Evolutionary conservation across 2,113 vertebrate species (phyloP).

Genomic region (Neolamprologus longior): DNA sequence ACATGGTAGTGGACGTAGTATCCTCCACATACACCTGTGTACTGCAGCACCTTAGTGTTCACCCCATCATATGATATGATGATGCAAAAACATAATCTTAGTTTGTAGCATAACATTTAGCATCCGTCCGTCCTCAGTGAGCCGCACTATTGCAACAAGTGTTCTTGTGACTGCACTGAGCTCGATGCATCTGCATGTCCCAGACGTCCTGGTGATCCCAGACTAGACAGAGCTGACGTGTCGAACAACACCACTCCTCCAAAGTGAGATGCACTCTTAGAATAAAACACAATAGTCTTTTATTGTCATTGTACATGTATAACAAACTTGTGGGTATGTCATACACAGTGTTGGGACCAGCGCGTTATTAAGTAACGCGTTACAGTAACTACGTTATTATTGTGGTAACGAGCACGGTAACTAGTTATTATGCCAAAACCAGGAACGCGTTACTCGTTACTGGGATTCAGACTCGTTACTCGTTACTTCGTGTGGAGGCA

Average conservation of each 20-base stretch:
- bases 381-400: no score
- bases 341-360: no score
- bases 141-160: not conserved
- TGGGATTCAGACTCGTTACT: no score
- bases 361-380: no score
- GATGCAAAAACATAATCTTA: not conserved
- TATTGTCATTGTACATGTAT: no score
- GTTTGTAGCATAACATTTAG: not conserved
- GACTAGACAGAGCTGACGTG: not conserved
- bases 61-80: not conserved
- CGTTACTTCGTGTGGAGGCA: no score
- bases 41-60: not conserved
- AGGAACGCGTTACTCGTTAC: fast-evolving
- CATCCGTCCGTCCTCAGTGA: not conserved
- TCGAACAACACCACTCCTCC: no score
- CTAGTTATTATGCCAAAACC: no score
- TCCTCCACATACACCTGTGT: not conserved
- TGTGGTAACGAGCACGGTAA: no score
- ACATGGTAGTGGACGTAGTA: not conserved
- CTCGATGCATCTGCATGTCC: not conserved
- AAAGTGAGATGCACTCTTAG: no score
- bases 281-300: no score
- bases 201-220: not conserved
- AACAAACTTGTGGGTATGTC: no score
- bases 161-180: not conserved